These are phyloP conservation scores for Trematomus bernacchii DNA, from an alignment of 2,797 vertebrate genomes.

Conservation along the genomic window DNA sequence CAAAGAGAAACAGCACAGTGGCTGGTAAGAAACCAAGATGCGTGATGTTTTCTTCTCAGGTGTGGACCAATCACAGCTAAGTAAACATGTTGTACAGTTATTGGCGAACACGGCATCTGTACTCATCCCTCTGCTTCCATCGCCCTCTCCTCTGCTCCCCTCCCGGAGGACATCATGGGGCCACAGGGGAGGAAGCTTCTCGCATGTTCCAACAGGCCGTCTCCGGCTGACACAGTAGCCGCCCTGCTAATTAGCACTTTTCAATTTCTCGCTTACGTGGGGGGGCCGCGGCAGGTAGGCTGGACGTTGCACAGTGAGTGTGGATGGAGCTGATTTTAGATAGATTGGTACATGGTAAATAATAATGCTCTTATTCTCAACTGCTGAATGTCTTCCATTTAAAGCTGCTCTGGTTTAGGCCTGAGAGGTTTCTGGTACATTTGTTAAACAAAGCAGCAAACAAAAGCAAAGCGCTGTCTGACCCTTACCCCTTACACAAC, in stretches of 20 bases:
- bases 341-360: background rate
- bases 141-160: constrained; percentile 41
- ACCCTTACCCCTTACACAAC: constrained; percentile 32
- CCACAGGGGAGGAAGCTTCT: constrained; percentile 55
- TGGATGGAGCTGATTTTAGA: background rate
- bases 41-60: constrained; percentile 61
- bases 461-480: constrained; percentile 32
- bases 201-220: constrained; percentile 75
- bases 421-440: constrained; percentile 27
- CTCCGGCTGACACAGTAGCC: constrained; percentile 40
- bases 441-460: constrained; percentile 53
- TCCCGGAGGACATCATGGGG: constrained; percentile 32
- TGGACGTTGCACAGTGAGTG: constrained; percentile 3
- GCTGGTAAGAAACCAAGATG: background rate
- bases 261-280: constrained; percentile 61
- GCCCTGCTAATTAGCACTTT: constrained; percentile 71
- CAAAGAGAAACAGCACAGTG: constrained; percentile 31
- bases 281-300: constrained; percentile 22
- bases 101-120: constrained; percentile 57
- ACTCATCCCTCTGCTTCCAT: constrained; percentile 68
- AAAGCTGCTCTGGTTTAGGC: constrained; percentile 9
- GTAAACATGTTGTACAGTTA: constrained; percentile 81
- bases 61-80: constrained; percentile 67
- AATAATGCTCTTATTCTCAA: background rate
- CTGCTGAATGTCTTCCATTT: background rate